A percentile compares a stretch with the other conserved stretches of the same genome.
Evolutionary conservation across 2,797 vertebrate genomes (phyloP).

Genomic region (Peromyscus eremicus): DNA sequence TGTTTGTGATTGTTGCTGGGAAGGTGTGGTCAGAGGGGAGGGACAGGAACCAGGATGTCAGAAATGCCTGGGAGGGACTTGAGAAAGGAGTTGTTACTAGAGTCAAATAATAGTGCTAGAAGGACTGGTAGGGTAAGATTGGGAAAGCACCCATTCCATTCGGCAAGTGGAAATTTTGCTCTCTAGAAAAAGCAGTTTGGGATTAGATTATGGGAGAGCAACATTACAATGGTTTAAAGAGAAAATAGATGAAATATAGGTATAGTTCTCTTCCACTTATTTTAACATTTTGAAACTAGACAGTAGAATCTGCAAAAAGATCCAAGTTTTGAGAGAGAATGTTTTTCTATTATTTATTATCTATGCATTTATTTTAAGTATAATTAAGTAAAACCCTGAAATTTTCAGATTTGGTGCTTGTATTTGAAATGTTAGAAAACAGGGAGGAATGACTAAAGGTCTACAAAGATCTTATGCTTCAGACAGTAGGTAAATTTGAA

Average conservation of each 20-base stretch:
- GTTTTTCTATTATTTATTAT: constrained; percentile 48
- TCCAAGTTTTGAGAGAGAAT: not conserved
- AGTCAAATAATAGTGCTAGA: not conserved
- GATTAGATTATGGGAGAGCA: not conserved
- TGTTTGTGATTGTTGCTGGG: not conserved
- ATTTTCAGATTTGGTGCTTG: constrained; percentile 36
- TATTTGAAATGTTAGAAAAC: not conserved
- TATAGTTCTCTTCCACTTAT: constrained; percentile 26
- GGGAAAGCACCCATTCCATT: constrained; percentile 36
- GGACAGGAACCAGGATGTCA: not conserved
- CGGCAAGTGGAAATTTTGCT: not conserved
- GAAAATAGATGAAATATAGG: not conserved
- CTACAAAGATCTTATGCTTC: not conserved
- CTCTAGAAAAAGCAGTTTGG: constrained; percentile 38
- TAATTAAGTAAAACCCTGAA: constrained; percentile 42
- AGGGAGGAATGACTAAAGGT: not conserved
- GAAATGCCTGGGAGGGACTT: constrained; percentile 37
- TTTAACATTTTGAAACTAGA: constrained; percentile 50
- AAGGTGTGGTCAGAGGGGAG: constrained; percentile 7
- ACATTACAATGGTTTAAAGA: not conserved
- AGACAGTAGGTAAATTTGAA: constrained; percentile 25
- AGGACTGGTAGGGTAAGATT: constrained; percentile 34
- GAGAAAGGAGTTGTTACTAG: not conserved
- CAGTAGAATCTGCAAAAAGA: constrained; percentile 14
- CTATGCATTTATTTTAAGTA: not conserved